A percentile compares a stretch with the other conserved stretches of the same genome.
Conservation (phyloP, 2,113 vertebrate species). For the Cochlearius cochlearius region DNA sequence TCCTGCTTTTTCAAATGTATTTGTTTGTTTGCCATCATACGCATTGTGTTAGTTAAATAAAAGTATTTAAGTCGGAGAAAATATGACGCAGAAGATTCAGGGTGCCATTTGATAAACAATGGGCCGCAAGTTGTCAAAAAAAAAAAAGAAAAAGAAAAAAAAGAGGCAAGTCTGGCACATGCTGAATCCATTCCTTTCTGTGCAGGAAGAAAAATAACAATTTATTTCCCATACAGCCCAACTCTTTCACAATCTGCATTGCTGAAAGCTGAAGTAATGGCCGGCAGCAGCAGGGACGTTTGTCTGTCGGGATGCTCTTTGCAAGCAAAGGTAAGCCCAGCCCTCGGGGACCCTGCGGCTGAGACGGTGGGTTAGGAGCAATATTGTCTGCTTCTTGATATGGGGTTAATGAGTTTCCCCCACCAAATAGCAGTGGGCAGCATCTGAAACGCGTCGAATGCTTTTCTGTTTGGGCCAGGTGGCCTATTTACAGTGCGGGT, state of each 20-base stretch:
- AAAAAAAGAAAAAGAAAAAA: not conserved
- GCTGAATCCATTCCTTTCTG: slow-evolving; percentile 33
- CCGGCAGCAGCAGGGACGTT: not conserved
- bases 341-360: not conserved
- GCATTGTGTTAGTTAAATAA: not conserved
- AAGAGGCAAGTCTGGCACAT: not conserved
- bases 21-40: not conserved
- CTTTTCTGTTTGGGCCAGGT: not conserved
- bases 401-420: not conserved
- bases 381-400: not conserved
- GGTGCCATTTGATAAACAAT: slow-evolving; percentile 31
- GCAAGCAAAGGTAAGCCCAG: not conserved
- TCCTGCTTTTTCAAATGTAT: not conserved
- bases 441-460: not conserved
- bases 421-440: not conserved
- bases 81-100: not conserved
- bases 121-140: not conserved
- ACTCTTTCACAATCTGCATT: slow-evolving; percentile 19
- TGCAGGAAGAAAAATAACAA: slow-evolving; percentile 31
- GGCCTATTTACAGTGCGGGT: not conserved
- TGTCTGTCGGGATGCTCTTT: rapidly evolving
- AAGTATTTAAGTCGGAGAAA: not conserved
- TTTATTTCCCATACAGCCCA: not conserved
- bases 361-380: not conserved
- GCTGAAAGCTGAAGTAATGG: not conserved